phyloP scores from a whole-genome alignment of 1,140 invertebrate genomes.

The Plutomurus gul region DNA sequence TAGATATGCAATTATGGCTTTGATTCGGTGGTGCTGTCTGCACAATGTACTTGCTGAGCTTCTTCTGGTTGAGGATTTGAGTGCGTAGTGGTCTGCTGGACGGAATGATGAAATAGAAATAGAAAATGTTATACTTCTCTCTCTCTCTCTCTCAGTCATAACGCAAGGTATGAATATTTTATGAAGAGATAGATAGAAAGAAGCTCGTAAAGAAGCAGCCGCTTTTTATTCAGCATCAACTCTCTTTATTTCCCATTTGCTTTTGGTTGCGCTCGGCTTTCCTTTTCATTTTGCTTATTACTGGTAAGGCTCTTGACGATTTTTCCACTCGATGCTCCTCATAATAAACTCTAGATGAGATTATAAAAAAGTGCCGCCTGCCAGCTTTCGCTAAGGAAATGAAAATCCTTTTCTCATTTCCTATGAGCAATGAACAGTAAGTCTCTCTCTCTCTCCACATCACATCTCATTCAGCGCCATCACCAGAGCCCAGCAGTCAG shows the following conservation, averaged over 20 bases:
- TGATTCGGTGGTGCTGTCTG: too few relatives aligned
- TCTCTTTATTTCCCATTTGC: conserved; percentile 24
- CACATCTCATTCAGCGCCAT: background rate
- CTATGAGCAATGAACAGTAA: conserved; percentile 17
- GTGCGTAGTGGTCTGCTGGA: too few relatives aligned
- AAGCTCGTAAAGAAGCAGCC: background rate
- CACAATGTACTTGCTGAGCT: too few relatives aligned
- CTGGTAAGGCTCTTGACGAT: conserved; percentile 6
- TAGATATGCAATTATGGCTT: too few relatives aligned
- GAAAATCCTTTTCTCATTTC: conserved; percentile 27
- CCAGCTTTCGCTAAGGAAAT: conserved; percentile 19
- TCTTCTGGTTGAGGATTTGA: too few relatives aligned
- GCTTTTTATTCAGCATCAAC: conserved; percentile 11
- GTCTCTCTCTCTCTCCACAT: too few relatives aligned
- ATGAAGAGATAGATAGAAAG: conserved; percentile 6
- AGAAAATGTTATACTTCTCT: background rate
- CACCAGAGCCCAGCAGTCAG: background rate
- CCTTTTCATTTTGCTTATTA: conserved; percentile 20
- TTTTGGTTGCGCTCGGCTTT: conserved; percentile 15
- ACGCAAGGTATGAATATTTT: conserved; percentile 14
- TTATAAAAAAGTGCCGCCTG: conserved; percentile 28
- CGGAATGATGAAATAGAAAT: background rate
- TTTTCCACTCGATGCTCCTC: conserved; percentile 22
- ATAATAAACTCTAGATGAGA: conserved; percentile 28
- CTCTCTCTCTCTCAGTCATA: background rate